A percentile compares a stretch with the other conserved stretches of the same genome.
phyloP scores from a whole-genome alignment of 2,113 vertebrate species.

The Onychostruthus taczanowskii region DNA sequence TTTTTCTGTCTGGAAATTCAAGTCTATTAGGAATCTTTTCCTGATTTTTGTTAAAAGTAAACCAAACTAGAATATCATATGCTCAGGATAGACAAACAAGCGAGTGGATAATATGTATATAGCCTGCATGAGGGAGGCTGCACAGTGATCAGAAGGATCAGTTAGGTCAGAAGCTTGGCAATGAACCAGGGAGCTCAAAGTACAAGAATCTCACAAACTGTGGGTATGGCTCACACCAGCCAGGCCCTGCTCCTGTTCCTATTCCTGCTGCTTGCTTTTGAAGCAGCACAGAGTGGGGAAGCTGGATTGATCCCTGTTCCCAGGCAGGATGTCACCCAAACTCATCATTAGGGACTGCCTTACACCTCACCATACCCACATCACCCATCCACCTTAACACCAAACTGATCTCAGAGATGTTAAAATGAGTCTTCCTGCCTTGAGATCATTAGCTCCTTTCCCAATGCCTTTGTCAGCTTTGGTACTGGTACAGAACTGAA shows the following conservation, averaged over 20 bases:
- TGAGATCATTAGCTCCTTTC: background rate
- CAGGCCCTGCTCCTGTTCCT: background rate
- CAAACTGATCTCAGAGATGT: background rate
- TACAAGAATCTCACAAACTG: background rate
- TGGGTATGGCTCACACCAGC: background rate
- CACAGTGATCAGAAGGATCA: background rate
- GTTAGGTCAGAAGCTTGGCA: background rate
- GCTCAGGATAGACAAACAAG: background rate
- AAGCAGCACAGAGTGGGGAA: background rate
- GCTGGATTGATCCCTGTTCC: too few relatives aligned
- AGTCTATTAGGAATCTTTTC: background rate
- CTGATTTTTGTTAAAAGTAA: background rate
- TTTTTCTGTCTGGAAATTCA: background rate
- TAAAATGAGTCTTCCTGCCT: background rate
- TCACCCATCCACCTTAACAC: background rate
- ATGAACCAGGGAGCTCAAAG: background rate
- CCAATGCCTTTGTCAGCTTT: background rate
- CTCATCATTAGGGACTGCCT: background rate
- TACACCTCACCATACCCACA: rapidly evolving
- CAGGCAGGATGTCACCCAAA: background rate
- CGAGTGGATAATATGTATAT: too few relatives aligned
- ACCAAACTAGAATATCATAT: background rate
- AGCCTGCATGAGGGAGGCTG: background rate
- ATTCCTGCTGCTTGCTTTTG: background rate
- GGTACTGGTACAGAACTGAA: background rate